A percentile compares a stretch with the other conserved stretches of the same genome.
Conservation (phyloP, 1,140 invertebrate species). For the Popillia japonica region DNA sequence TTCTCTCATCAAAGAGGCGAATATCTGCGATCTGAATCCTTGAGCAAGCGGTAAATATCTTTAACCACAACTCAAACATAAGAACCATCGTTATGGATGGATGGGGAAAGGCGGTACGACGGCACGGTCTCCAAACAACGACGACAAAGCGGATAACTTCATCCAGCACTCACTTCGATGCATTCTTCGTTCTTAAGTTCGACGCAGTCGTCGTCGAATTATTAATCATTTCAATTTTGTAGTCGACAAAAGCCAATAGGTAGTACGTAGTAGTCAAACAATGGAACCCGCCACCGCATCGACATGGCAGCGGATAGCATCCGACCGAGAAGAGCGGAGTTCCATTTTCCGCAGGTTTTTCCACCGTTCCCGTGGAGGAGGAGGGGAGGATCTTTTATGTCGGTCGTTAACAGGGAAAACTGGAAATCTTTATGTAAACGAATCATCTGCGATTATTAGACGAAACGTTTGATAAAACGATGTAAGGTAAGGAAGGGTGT, state of each 20-base stretch:
- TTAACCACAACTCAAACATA: slow-evolving; percentile 27
- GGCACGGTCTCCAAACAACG: background rate
- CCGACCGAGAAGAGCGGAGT: background rate
- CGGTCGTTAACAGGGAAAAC: slow-evolving; percentile 6
- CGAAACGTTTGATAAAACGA: slow-evolving; percentile 17
- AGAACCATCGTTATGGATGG: background rate
- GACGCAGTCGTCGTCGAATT: background rate
- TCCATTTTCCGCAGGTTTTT: slow-evolving; percentile 16
- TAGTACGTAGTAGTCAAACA: slow-evolving; percentile 18
- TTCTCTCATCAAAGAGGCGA: background rate
- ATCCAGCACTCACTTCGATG: slow-evolving; percentile 17
- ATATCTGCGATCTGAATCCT: background rate
- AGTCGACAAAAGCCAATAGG: slow-evolving; percentile 16
- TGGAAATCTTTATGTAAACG: slow-evolving; percentile 29
- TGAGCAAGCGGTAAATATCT: slow-evolving; percentile 8
- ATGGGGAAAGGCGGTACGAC: background rate
- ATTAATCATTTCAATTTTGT: slow-evolving; percentile 28
- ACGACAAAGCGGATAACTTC: slow-evolving; percentile 13
- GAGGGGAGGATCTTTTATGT: background rate
- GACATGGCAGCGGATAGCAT: background rate
- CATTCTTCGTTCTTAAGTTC: background rate
- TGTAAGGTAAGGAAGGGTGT: background rate
- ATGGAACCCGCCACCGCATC: background rate
- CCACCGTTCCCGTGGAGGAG: background rate
- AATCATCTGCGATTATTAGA: slow-evolving; percentile 25